phyloP scores from a whole-genome alignment of 2,888 invertebrate genomes.

The Crepidodera aurea region DNA sequence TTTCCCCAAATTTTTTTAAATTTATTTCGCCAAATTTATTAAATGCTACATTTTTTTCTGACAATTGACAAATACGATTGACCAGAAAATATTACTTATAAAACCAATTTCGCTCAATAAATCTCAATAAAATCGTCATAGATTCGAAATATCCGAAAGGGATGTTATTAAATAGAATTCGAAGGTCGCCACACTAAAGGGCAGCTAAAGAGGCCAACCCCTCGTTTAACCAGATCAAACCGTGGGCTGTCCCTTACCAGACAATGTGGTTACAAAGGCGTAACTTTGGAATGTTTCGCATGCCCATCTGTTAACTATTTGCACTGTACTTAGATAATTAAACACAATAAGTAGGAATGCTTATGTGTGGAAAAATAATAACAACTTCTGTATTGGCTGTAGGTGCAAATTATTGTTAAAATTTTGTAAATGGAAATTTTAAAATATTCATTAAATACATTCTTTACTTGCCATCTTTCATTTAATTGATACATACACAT shows the following conservation, averaged over 20 bases:
- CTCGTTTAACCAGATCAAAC: constrained; percentile 35
- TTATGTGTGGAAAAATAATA: background rate
- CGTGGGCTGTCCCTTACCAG: constrained; percentile 39
- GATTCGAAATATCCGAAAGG: background rate
- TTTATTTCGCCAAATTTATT: too few species aligned
- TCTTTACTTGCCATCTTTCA: too few species aligned
- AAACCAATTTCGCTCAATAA: background rate
- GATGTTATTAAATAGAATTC: background rate
- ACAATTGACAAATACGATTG: too few species aligned
- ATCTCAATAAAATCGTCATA: background rate
- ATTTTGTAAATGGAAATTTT: too few species aligned
- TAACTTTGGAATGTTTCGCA: constrained; percentile 45
- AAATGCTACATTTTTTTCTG: too few species aligned
- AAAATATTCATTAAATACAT: too few species aligned
- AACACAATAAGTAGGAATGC: background rate
- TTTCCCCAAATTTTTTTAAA: too few species aligned
- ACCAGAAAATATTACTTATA: too few species aligned
- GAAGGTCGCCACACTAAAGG: background rate
- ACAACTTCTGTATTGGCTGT: too few species aligned
- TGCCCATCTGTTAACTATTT: constrained; percentile 48
- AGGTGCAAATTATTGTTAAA: too few species aligned
- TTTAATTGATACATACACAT: too few species aligned
- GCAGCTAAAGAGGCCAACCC: constrained; percentile 25
- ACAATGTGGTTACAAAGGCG: constrained; percentile 50
- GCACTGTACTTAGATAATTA: constrained; percentile 22